phyloP scores from a whole-genome alignment of 2,797 vertebrate species.

The Brachyalestes nurse region DNA sequence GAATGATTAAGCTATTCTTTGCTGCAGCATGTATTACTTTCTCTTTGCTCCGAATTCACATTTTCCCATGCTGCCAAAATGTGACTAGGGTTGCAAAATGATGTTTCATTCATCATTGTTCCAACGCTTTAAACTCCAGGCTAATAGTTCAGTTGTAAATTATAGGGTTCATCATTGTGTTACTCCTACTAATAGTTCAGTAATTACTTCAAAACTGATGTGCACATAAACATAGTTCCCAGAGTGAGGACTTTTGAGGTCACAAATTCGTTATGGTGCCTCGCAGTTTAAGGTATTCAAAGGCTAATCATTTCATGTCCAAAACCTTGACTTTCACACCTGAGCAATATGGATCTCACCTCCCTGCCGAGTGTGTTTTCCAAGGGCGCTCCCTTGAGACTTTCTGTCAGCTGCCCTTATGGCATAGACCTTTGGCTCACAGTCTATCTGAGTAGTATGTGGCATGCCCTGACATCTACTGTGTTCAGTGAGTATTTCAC shows the following conservation, averaged over 20 bases:
- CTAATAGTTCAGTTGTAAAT: not conserved
- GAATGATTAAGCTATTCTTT: not conserved
- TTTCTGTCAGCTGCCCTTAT: slow-evolving; percentile 11
- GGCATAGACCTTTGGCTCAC: slow-evolving; percentile 32
- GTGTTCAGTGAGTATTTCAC: slow-evolving; percentile 72
- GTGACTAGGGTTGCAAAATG: not conserved
- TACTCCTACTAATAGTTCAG: not conserved
- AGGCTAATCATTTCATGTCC: slow-evolving; percentile 26
- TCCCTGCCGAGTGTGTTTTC: slow-evolving; percentile 36
- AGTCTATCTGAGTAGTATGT: slow-evolving; percentile 20
- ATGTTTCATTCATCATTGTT: not conserved
- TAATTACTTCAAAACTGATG: not conserved
- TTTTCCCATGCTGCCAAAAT: not conserved
- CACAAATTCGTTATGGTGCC: not conserved
- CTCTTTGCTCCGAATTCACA: not conserved
- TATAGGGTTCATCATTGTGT: not conserved
- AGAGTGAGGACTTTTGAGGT: not conserved
- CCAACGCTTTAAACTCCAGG: not conserved
- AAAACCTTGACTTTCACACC: slow-evolving; percentile 45
- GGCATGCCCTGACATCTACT: slow-evolving; percentile 2
- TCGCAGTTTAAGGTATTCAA: slow-evolving; percentile 16
- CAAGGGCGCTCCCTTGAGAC: slow-evolving; percentile 14
- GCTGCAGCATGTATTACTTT: not conserved
- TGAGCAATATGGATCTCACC: slow-evolving; percentile 29
- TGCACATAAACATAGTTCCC: too few species aligned